Conservation (phyloP, 2,888 invertebrate species). For the Eudemis profundana region DNA sequence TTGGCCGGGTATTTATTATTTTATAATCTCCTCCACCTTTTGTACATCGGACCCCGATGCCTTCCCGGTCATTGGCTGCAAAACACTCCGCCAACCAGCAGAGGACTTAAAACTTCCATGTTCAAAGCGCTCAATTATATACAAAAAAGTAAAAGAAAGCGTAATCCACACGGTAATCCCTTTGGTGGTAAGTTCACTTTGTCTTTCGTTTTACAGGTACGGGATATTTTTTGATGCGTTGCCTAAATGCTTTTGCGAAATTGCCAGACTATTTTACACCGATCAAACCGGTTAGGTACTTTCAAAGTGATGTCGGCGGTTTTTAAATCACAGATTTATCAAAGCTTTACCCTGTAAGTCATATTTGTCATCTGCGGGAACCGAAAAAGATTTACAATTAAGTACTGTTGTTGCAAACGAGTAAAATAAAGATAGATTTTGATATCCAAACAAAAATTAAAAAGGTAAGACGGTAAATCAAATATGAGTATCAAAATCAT, state of each 20-base stretch:
- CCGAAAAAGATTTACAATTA: too few species aligned
- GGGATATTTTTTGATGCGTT: conserved; percentile 21
- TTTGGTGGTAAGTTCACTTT: conserved; percentile 43
- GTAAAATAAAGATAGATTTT: too few species aligned
- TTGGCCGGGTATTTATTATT: not conserved
- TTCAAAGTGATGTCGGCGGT: not conserved
- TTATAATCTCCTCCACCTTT: conserved; percentile 1
- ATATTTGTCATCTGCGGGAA: too few species aligned
- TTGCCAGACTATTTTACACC: conserved; percentile 8
- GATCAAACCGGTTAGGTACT: not conserved
- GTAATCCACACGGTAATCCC: conserved; percentile 40
- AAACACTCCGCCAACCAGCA: conserved; percentile 42
- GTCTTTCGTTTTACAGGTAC: conserved; percentile 40
- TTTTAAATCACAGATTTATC: too few species aligned
- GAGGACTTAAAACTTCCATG: conserved; percentile 42
- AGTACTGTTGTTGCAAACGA: too few species aligned
- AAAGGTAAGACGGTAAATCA: too few species aligned
- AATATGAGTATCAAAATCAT: not conserved
- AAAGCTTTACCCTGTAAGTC: too few species aligned
- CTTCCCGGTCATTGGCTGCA: conserved; percentile 40
- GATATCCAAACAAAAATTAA: too few species aligned
- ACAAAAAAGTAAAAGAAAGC: conserved; percentile 43
- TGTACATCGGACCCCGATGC: conserved; percentile 14
- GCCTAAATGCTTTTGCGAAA: conserved; percentile 23
- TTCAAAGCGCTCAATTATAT: conserved; percentile 43